These are phyloP conservation scores for Leptinotarsa peninsularis DNA, from an alignment of 2,888 invertebrate genomes.

Conservation along the genomic window DNA sequence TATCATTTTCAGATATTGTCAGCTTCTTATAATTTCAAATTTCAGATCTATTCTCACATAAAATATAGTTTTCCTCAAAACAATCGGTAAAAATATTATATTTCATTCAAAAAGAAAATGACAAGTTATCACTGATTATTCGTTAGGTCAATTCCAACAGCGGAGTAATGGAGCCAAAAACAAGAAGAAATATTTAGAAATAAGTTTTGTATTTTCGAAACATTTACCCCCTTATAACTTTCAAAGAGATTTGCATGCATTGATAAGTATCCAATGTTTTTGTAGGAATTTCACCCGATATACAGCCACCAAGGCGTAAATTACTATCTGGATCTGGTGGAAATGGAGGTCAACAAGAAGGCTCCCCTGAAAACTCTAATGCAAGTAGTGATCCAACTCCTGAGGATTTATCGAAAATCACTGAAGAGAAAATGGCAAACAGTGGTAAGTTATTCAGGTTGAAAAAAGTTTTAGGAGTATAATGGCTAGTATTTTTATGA, in stretches of 20 bases:
- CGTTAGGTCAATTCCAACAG: no score
- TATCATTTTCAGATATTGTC: no score
- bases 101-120: no score
- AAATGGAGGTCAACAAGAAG: slow-evolving; percentile 60
- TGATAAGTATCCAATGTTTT: not conserved
- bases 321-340: slow-evolving; percentile 61
- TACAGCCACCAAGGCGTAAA: slow-evolving; percentile 77
- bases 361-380: slow-evolving; percentile 57
- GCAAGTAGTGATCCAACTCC: slow-evolving; percentile 55
- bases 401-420: slow-evolving; percentile 61
- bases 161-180: no score
- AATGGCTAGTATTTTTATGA: no score
- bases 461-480: not conserved
- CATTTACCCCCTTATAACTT: no score
- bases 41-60: no score
- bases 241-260: no score
- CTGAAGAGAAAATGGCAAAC: slow-evolving; percentile 67
- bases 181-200: no score
- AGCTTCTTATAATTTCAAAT: not conserved
- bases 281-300: slow-evolving; percentile 80
- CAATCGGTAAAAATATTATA: not conserved
- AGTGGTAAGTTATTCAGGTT: slow-evolving; percentile 52
- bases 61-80: not conserved
- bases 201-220: no score
- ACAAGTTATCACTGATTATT: no score